These are phyloP conservation scores for Ptilodon capucinus DNA, from an alignment of 2,888 invertebrate species.

Conservation along the genomic window DNA sequence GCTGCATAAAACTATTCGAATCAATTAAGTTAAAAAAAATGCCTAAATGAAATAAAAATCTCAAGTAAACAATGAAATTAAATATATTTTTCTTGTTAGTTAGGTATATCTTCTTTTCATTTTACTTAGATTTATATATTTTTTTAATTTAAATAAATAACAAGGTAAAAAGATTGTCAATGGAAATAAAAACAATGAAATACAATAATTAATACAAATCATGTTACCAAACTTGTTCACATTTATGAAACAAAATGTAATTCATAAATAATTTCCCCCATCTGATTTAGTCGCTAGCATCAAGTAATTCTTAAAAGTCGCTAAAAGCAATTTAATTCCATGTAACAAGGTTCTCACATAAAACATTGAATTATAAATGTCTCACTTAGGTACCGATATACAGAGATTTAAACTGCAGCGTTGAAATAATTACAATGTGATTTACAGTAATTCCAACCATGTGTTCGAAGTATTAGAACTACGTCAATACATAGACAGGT, in stretches of 20 bases:
- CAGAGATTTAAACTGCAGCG: conserved; percentile 12
- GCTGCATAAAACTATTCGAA: no score
- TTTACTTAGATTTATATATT: conserved; percentile 3
- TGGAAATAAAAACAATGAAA: no score
- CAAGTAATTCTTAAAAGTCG: conserved; percentile 28
- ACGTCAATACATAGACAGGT: neutral
- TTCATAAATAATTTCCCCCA: no score
- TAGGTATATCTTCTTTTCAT: no score
- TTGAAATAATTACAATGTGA: conserved; percentile 6
- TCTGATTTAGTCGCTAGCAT: conserved; percentile 10
- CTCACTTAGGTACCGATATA: conserved; percentile 22
- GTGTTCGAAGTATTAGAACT: neutral
- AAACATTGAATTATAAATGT: conserved; percentile 34
- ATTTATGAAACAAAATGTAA: no score
- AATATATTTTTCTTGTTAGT: no score
- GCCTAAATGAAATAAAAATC: no score
- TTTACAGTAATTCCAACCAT: neutral
- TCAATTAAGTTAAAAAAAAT: no score
- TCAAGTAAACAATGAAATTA: conserved; percentile 9
- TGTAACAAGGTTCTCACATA: conserved; percentile 30
- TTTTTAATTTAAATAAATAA: no score
- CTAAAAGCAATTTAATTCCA: conserved; percentile 29
- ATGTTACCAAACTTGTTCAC: no score
- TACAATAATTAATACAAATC: no score
- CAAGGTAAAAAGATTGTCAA: no score